Conservation (phyloP, 2,888 invertebrate genomes). For the Agriopis leucophaearia region DNA sequence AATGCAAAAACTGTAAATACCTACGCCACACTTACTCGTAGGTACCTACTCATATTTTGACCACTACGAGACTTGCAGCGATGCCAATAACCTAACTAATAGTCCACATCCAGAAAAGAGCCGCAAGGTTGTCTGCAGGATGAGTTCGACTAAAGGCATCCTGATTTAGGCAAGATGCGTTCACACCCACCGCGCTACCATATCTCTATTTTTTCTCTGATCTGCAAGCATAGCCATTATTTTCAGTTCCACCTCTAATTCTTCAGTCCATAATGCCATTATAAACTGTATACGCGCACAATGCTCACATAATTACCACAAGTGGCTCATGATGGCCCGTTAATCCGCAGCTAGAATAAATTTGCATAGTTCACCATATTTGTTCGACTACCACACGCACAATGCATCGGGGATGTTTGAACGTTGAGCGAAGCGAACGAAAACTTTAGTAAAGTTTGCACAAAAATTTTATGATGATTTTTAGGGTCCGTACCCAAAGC, state of each 20-base stretch:
- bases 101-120: too few relatives aligned
- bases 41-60: too few relatives aligned
- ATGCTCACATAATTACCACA: constrained; percentile 74
- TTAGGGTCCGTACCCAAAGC: too few relatives aligned
- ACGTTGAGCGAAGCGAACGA: constrained; percentile 42
- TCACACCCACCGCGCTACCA: too few relatives aligned
- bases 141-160: too few relatives aligned
- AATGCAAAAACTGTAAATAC: too few relatives aligned
- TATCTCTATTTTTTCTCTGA: not conserved
- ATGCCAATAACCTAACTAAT: too few relatives aligned
- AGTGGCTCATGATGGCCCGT: constrained; percentile 78
- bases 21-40: too few relatives aligned
- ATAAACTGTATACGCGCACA: constrained; percentile 53
- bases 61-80: too few relatives aligned
- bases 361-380: constrained; percentile 77
- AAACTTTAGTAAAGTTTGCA: not conserved
- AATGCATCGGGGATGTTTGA: constrained; percentile 64
- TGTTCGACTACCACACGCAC: constrained; percentile 53
- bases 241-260: constrained; percentile 11
- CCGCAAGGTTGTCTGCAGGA: too few relatives aligned
- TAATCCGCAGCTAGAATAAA: constrained; percentile 80
- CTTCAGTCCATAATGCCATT: constrained; percentile 25
- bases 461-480: not conserved
- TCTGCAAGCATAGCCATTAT: not conserved
- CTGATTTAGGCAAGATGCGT: too few relatives aligned